Percentiles rank a stretch among this genome's conserved stretches.
Conservation (phyloP, 2,888 invertebrate genomes). For the Nomada fucata region DNA sequence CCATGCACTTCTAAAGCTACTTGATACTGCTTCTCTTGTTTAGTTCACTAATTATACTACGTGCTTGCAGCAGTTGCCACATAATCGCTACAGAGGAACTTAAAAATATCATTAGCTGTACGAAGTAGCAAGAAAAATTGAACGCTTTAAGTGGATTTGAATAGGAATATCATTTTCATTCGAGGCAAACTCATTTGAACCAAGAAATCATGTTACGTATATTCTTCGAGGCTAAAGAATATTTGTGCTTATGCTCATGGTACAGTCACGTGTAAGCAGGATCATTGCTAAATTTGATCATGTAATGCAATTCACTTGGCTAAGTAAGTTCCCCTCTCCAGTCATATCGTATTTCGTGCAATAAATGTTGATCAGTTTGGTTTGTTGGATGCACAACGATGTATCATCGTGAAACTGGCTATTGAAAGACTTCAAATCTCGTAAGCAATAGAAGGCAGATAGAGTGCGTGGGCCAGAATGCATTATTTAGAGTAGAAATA, state of each 20-base stretch:
- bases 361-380: conserved; percentile 11
- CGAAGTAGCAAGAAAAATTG: neutral
- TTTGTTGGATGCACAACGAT: neutral
- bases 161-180: conserved; percentile 6
- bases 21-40: conserved; percentile 37
- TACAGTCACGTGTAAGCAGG: conserved; percentile 9
- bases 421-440: conserved; percentile 6
- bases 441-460: conserved; percentile 18
- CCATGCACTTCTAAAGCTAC: conserved; percentile 26
- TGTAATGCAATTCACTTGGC: conserved; percentile 69
- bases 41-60: conserved; percentile 10
- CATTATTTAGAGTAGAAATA: conserved; percentile 78
- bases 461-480: conserved; percentile 58
- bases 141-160: conserved; percentile 5
- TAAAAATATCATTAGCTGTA: neutral
- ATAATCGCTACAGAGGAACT: neutral
- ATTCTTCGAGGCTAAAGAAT: conserved; percentile 3
- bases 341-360: conserved; percentile 30
- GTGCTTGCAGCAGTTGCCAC: conserved; percentile 28
- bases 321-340: conserved; percentile 71
- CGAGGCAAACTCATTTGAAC: neutral
- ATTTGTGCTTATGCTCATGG: conserved; percentile 20
- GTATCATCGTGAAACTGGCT: conserved; percentile 2
- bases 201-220: neutral
- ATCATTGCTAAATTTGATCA: conserved; percentile 31